phyloP scores from a whole-genome alignment of 2,888 invertebrate genomes.

The Malachius bipustulatus region DNA sequence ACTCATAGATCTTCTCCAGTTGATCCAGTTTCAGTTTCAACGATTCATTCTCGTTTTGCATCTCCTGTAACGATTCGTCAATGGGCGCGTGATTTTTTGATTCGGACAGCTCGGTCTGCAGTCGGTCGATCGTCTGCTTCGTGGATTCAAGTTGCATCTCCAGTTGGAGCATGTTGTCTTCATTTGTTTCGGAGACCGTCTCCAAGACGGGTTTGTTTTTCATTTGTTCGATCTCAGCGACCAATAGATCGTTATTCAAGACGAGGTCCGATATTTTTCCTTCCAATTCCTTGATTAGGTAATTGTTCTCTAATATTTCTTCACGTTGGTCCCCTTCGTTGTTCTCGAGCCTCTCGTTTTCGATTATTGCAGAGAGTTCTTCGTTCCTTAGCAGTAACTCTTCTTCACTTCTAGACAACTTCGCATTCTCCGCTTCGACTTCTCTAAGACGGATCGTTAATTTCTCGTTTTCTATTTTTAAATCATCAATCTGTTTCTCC shows the following conservation, averaged over 20 bases:
- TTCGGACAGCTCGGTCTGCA: conserved; percentile 24
- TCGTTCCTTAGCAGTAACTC: neutral
- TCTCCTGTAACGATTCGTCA: neutral
- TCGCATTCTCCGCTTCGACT: neutral
- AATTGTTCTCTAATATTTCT: neutral
- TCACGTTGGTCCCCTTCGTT: conserved; percentile 28
- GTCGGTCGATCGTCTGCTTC: conserved; percentile 32
- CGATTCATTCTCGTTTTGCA: conserved; percentile 20
- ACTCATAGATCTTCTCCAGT: conserved; percentile 43
- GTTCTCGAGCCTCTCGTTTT: no score
- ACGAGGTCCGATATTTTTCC: conserved; percentile 53
- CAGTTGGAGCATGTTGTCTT: conserved; percentile 52
- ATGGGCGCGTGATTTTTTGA: neutral
- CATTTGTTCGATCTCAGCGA: conserved; percentile 50
- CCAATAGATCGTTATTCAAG: conserved; percentile 58
- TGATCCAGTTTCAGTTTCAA: conserved; percentile 27
- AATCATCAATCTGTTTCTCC: neutral
- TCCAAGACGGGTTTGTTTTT: conserved; percentile 54
- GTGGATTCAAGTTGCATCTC: conserved; percentile 50
- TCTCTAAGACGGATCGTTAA: neutral
- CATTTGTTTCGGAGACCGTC: conserved; percentile 60
- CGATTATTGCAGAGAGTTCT: no score
- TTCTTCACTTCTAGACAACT: neutral
- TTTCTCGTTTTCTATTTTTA: neutral
- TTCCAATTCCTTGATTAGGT: conserved; percentile 39